Base-by-base conservation (phyloP, 2,113 vertebrate genomes). In the Melospiza melodia region DNA sequence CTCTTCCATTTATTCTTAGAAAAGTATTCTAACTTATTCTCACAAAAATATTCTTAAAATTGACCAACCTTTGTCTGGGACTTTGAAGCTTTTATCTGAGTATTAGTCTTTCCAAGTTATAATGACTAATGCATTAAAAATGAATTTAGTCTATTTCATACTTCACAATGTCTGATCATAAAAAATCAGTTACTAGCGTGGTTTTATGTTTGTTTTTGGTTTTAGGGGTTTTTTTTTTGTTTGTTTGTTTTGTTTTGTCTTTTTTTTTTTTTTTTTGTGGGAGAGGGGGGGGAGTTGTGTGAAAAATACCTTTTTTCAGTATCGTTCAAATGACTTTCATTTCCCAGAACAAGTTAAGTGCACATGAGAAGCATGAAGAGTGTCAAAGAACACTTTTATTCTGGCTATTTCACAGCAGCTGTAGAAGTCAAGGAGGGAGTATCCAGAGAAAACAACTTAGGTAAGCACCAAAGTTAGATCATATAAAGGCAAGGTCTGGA, bases 281-380 rank as follows among this genome's bases (percentile, higher is more conserved):
- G 16, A 11, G 7, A 0, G 2, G 2, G 5, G 5, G 6, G 4
- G 6, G 4, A 11, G 0, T 5, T 79, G 10, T 11, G 0, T 27
- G 52, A 3, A 4, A 66, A 37, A 14, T 31, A 33, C 2, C 6
- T 2, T 33, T 90, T 68, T 65, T 11, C 66, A 85, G 1, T 5
- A 35, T 68, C 75, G 14, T 72, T 83, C 41, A 74, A 35, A 76
- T n/a, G 4, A 5, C 13, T 41, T 79, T 72, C 9, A 0, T 49
- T 88, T 80, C 46, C 22, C 15, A 58, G 41, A 74, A 41, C 2
- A 83, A 54, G 17, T 22, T 23, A 84, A 67, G 6, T 44, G 9
- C 31, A 66, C 13, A 22, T 43, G 4, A 69, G 51, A 80, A 39
- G 28, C 62, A 39, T 5, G 3, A 63, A 61, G 73, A 54, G 0